Conservation (phyloP, 2,113 vertebrate species). For the Empidonax alnorum region DNA sequence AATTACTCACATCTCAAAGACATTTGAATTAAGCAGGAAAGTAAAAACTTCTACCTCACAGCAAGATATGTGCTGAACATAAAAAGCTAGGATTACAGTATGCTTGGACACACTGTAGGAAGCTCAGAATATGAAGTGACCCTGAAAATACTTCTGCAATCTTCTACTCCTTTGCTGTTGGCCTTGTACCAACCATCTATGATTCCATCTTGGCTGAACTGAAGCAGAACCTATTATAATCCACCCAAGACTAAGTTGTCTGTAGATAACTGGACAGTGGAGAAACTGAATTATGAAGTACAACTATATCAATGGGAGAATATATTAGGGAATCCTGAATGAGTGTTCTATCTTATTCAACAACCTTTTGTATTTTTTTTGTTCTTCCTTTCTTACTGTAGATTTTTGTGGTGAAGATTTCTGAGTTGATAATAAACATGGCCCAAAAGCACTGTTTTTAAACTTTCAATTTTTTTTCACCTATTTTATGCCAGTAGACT, state of each 20-base stretch:
- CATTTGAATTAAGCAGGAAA: not conserved
- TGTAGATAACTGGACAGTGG: slow-evolving; percentile 28
- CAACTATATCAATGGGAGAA: slow-evolving; percentile 7
- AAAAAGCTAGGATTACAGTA: not conserved
- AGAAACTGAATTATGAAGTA: slow-evolving; percentile 37
- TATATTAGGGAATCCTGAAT: not conserved
- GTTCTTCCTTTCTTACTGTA: not conserved
- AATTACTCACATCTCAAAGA: not conserved
- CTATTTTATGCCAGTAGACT: not conserved
- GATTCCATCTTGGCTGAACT: slow-evolving; percentile 22
- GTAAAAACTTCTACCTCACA: not conserved
- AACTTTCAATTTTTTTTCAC: not conserved
- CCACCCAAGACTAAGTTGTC: slow-evolving; percentile 33
- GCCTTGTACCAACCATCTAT: slow-evolving; percentile 1
- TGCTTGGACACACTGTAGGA: not conserved
- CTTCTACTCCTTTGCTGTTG: slow-evolving; percentile 6
- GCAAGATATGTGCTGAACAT: not conserved
- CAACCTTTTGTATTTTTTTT: not conserved
- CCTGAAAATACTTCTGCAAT: slow-evolving; percentile 36
- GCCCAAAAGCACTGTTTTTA: not conserved
- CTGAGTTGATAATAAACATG: not conserved
- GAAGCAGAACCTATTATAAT: slow-evolving; percentile 55
- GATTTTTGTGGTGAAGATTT: not conserved
- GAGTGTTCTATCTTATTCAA: not conserved
- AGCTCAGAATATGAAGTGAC: slow-evolving; percentile 1